A percentile compares a stretch with the other conserved stretches of the same genome.
These are phyloP conservation scores for Drosophila parvula DNA, from an alignment of 1,140 invertebrate species.

Conservation along the genomic window DNA sequence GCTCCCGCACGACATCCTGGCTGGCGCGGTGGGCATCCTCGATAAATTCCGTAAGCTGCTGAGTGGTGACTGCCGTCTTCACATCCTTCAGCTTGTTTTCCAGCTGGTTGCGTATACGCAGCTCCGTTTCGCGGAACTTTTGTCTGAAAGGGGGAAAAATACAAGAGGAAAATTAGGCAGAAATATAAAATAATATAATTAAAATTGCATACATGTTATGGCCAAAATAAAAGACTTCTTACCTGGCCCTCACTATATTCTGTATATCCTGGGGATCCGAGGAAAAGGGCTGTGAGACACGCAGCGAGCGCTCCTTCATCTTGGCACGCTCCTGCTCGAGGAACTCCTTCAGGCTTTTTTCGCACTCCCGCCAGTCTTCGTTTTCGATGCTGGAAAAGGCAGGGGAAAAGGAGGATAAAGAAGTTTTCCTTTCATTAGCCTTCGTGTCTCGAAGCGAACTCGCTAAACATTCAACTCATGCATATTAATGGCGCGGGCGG, in stretches of 20 bases:
- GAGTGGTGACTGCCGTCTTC: slow-evolving; percentile 9
- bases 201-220: too few relatives aligned
- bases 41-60: slow-evolving; percentile 34
- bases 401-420: neutral
- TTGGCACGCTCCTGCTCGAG: slow-evolving; percentile 74
- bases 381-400: slow-evolving; percentile 62
- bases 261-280: slow-evolving; percentile 77
- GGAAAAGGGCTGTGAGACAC: slow-evolving; percentile 65
- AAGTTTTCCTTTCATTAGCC: slow-evolving; percentile 44
- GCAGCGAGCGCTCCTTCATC: slow-evolving; percentile 76
- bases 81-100: slow-evolving; percentile 65
- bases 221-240: too few relatives aligned
- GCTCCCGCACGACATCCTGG: slow-evolving; percentile 40
- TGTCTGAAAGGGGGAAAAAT: slow-evolving; percentile 42
- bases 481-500: slow-evolving; percentile 52
- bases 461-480: slow-evolving; percentile 51
- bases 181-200: too few relatives aligned
- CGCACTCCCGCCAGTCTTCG: slow-evolving; percentile 80
- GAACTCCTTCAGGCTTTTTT: slow-evolving; percentile 79
- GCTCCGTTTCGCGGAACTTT: slow-evolving; percentile 80
- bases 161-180: too few relatives aligned
- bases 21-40: slow-evolving; percentile 40
- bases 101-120: slow-evolving; percentile 73
- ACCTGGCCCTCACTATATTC: slow-evolving; percentile 77
- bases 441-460: slow-evolving; percentile 29